Evolutionary conservation across 30 jellyfish, hydroid and myxozoan genomes (phyloP), one percentile per base, ranked within the genome.

Genomic region (Chironex yamaguchii): DNA sequence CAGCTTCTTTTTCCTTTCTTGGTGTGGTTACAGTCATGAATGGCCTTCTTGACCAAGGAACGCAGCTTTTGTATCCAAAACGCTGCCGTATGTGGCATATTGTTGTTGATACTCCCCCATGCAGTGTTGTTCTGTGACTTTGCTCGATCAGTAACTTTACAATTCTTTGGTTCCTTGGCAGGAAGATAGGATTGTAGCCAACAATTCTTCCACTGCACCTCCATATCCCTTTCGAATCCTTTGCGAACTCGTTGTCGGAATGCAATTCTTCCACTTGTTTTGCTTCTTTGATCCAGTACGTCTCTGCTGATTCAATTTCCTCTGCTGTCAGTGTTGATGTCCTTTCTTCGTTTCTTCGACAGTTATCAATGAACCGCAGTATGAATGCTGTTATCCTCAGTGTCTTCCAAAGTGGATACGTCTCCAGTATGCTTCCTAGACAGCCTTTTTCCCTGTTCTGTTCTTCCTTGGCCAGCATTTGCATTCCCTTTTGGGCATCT

Each of bases 231-330:
- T 23, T 12, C 69, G 2, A 2, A 34, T 67, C 79, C 34, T 72
- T 1, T 36, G n/a, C 52, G 51, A 66, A 62, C 33, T 82, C 58
- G 34, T 36, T 22, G 65, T 82, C 22, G 66, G 24, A 22, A 29
- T 68, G 67, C 67, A 33, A 36, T 17, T 4, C 63, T 29, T 27
- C 89, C 17, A 58, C 50, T 32, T 28, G 49, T n/a, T 82, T 78
- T 22, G 34, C 87, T 48, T 22, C 58, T 42, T 82, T 82, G 64
- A 82, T 69, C 85, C 86, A 67, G 11, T 2, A 3, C 11, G 12
- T 66, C 80, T 82, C 87, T 34, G 93, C 93, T 22, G 51, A 27
- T 34, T 35, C 86, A 22, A 81, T 81, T 72, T 82, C 93, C 29
- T 67, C 49, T n/a, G 89, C 52, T 64, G 73, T 36, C 58, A 82